A percentile compares a stretch with the other conserved stretches of the same genome.
phyloP scores from a whole-genome alignment of 2,113 vertebrate genomes.

The Dermatemys mawii region DNA sequence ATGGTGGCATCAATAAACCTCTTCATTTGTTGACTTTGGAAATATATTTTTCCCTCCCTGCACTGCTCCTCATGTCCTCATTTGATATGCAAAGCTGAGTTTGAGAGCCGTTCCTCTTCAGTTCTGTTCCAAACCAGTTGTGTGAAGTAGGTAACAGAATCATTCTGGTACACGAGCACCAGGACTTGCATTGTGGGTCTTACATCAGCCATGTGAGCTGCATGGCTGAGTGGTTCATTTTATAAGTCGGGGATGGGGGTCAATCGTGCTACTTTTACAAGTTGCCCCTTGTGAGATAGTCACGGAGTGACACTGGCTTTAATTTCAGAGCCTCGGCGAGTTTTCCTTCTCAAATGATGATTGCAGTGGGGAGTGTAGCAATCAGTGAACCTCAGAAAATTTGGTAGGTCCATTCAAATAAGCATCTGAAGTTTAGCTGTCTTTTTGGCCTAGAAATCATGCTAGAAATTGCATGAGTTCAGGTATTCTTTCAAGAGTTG shows the following conservation, averaged over 20 bases:
- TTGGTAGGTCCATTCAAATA: background rate
- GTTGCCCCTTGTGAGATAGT: background rate
- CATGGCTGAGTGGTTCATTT: fast-evolving
- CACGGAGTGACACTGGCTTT: background rate
- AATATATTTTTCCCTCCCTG: background rate
- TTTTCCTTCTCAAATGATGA: fast-evolving
- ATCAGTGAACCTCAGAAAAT: background rate
- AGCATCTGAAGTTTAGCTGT: background rate
- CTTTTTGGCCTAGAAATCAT: background rate
- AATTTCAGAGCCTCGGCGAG: background rate
- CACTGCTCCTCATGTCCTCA: background rate
- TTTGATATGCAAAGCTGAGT: background rate
- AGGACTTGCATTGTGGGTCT: background rate
- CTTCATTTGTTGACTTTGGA: background rate
- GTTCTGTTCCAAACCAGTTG: background rate
- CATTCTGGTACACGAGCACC: background rate
- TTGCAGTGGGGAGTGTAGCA: background rate
- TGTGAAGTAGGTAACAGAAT: background rate
- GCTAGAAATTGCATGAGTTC: background rate
- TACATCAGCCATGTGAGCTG: background rate
- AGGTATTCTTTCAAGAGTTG: background rate
- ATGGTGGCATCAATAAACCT: background rate
- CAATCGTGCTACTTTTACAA: background rate
- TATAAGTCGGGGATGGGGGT: background rate
- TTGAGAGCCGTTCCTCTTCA: background rate